Evolutionary conservation across 2,113 vertebrate species (phyloP).

Genomic region (Ascaphus truei): DNA sequence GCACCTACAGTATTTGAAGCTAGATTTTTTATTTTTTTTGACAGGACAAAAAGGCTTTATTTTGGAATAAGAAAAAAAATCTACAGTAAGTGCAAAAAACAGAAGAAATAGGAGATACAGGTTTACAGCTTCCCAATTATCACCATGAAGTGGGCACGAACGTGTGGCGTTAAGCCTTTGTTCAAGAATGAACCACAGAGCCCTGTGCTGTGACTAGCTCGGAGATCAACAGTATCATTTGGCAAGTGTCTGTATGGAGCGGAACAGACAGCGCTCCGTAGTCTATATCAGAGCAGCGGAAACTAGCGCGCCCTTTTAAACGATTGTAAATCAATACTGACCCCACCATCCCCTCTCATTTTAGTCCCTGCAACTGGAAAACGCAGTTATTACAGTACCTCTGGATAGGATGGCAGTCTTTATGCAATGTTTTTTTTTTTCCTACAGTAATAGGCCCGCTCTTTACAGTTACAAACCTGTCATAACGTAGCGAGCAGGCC

Average conservation of each 20-base stretch:
- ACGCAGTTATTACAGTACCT: slow-evolving; percentile 15
- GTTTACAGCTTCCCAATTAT: slow-evolving; percentile 21
- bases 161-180: neutral
- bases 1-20: too few species aligned
- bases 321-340: neutral
- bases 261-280: slow-evolving; percentile 17
- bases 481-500: neutral
- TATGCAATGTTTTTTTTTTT: neutral
- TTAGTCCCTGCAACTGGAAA: neutral
- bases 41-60: slow-evolving; percentile 36
- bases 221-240: slow-evolving; percentile 29
- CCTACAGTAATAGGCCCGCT: neutral
- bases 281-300: neutral
- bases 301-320: neutral
- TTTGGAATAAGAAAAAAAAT: slow-evolving; percentile 38
- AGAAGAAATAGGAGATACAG: slow-evolving; percentile 34
- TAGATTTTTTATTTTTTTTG: too few species aligned
- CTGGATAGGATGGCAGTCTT: slow-evolving; percentile 5
- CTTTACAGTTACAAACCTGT: neutral
- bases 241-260: neutral
- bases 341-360: too few species aligned
- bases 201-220: too few species aligned
- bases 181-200: neutral
- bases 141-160: neutral
- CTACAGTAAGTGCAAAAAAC: slow-evolving; percentile 42